phyloP scores from a whole-genome alignment of 1,140 invertebrate species.

The Ganaspis sp. region DNA sequence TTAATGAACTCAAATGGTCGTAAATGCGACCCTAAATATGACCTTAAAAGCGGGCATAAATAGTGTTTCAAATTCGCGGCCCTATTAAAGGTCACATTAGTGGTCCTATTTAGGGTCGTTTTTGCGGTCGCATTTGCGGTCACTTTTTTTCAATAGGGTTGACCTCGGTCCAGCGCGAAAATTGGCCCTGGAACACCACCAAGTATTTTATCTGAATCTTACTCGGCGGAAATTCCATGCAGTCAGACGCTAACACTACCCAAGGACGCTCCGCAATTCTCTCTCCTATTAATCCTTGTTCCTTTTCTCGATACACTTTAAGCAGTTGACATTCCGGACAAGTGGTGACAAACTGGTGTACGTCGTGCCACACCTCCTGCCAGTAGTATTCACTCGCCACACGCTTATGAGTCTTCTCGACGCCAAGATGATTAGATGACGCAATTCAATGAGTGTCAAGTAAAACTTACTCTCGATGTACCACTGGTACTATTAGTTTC shows the following conservation, averaged over 20 bases:
- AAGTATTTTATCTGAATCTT: not conserved
- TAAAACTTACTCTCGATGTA: conserved; percentile 48
- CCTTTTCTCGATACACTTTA: too few species aligned
- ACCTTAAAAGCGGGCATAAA: too few species aligned
- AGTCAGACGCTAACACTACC: too few species aligned
- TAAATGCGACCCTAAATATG: too few species aligned
- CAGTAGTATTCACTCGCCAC: not conserved
- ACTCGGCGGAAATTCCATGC: too few species aligned
- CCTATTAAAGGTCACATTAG: too few species aligned
- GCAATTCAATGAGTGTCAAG: conserved; percentile 53
- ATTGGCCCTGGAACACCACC: not conserved
- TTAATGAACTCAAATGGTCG: not conserved
- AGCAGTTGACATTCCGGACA: not conserved
- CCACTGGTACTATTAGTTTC: conserved; percentile 56
- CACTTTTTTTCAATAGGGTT: not conserved
- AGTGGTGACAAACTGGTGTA: not conserved
- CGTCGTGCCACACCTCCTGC: not conserved
- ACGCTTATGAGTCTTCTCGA: conserved; percentile 57
- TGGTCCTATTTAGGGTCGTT: too few species aligned
- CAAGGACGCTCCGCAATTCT: too few species aligned
- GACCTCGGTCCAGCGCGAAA: not conserved
- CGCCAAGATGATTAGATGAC: conserved; percentile 58
- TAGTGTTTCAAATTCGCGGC: too few species aligned
- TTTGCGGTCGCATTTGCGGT: too few species aligned
- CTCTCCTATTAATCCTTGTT: not conserved